Conservation (phyloP, 1,140 invertebrate species). For the Holotrichia oblita region DNA sequence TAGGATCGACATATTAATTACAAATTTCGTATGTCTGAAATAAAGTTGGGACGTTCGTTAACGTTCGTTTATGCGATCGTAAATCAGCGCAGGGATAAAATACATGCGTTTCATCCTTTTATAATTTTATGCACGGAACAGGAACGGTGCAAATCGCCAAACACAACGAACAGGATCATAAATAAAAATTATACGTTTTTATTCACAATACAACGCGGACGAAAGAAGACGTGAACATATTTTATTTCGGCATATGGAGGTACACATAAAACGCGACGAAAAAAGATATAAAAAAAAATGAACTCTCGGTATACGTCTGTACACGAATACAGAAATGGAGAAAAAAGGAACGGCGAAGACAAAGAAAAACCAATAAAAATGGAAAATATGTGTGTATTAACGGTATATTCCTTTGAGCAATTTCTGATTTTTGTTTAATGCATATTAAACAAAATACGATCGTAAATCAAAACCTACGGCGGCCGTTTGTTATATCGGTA, state of each 20-base stretch:
- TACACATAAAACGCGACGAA: constrained; percentile 21
- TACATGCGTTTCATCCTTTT: constrained; percentile 24
- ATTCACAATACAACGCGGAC: constrained; percentile 39
- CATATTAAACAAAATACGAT: constrained; percentile 12
- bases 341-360: constrained; percentile 1
- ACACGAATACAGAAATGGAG: neutral
- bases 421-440: constrained; percentile 20
- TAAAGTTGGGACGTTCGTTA: constrained; percentile 18
- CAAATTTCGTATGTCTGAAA: constrained; percentile 24
- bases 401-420: constrained; percentile 31
- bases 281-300: neutral
- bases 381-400: constrained; percentile 28
- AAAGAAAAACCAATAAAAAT: constrained; percentile 25
- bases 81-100: constrained; percentile 38
- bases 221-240: constrained; percentile 32
- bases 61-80: constrained; percentile 30
- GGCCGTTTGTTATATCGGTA: constrained; percentile 11
- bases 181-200: constrained; percentile 42
- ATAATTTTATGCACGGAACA: constrained; percentile 35
- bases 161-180: constrained; percentile 39
- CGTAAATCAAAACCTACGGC: constrained; percentile 19
- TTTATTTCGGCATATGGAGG: constrained; percentile 32
- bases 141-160: constrained; percentile 40
- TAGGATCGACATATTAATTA: constrained; percentile 30
- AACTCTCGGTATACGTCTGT: neutral